Base-by-base conservation (phyloP, 2,888 invertebrate genomes). In the Plebejus melissa region DNA sequence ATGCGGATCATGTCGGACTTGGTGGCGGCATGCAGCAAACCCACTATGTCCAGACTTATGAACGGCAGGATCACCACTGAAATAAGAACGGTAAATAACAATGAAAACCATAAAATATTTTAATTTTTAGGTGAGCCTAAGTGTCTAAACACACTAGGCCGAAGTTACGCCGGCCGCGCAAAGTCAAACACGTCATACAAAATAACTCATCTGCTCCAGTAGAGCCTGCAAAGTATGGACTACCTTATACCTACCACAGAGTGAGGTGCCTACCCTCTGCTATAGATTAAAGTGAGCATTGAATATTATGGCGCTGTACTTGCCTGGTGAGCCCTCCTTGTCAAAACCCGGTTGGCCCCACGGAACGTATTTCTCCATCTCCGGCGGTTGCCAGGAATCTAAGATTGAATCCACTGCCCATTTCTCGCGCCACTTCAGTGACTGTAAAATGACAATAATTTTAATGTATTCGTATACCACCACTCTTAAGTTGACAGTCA, bases 311-410 rank as follows among this genome's bases (percentile, higher is more conserved):
- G 9, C 7, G 4, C 13, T 13, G 13, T 60, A 76, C 80, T 80
- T 89, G 96, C 96, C 93, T 84, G 97, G 97, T 1, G 96, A 95
- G 22, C 97, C 98, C 80, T 97, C 97, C 81, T 96, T 97, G 84
- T 98, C 98, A 80, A 94, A 96, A 0, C 98, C 98, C 75, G 95
- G 91, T 13, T 95, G 90, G 65, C 98, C 98, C 76, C 96, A 96
- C 0, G 98, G 97, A 82, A 96, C 95, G 88, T 97, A 96, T 75
- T 95, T 95, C 36, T 91, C 88, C 11, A 98, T 94, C 83, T 96
- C 95, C 0, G 97, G 97, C 0, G 95, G 94, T 76, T 95, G 91
- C 97, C 97, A 97, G 0, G 94, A 90, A 4, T 93, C 91, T 57
- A 97, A 86, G 4, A 93, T 94, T 0, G 94, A 94, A 82, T 97